These are phyloP conservation scores for Trichonephila clavata DNA, from an alignment of 1,140 invertebrate species.

Conservation along the genomic window DNA sequence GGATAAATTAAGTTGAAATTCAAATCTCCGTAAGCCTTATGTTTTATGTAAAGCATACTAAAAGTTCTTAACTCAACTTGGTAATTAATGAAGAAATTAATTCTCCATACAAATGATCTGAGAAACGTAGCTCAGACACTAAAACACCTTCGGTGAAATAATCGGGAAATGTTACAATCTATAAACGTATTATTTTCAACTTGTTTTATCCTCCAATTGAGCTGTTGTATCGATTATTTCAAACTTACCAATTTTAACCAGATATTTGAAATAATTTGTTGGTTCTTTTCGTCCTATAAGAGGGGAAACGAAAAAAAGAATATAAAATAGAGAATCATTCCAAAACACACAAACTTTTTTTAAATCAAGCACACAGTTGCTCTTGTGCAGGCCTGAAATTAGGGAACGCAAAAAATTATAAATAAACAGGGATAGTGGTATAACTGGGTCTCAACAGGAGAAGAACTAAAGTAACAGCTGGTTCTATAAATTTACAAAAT, in stretches of 20 bases:
- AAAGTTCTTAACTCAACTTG: too few relatives aligned
- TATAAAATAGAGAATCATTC: slow-evolving; percentile 77
- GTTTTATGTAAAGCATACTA: too few relatives aligned
- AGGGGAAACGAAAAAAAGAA: slow-evolving; percentile 81
- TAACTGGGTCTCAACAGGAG: slow-evolving; percentile 69
- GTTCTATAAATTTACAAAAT: slow-evolving; percentile 51
- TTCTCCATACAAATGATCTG: background rate
- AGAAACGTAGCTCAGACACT: background rate
- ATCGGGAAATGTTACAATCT: background rate
- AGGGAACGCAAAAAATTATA: slow-evolving; percentile 76
- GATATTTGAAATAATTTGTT: slow-evolving; percentile 95
- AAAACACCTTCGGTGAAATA: background rate
- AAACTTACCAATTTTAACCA: slow-evolving; percentile 94
- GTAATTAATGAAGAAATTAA: background rate
- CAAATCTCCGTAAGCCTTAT: background rate
- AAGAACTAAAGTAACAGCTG: slow-evolving; percentile 75
- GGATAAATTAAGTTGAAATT: slow-evolving; percentile 75
- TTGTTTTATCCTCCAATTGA: slow-evolving; percentile 80
- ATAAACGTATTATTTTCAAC: slow-evolving; percentile 73
- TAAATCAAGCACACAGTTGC: slow-evolving; percentile 76
- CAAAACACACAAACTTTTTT: slow-evolving; percentile 77
- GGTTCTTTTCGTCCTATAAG: slow-evolving; percentile 94
- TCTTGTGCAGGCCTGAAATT: slow-evolving; percentile 76
- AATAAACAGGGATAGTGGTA: slow-evolving; percentile 75
- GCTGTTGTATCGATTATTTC: slow-evolving; percentile 77